Conservation (phyloP, 2,888 invertebrate genomes). For the Hylaea fasciaria region DNA sequence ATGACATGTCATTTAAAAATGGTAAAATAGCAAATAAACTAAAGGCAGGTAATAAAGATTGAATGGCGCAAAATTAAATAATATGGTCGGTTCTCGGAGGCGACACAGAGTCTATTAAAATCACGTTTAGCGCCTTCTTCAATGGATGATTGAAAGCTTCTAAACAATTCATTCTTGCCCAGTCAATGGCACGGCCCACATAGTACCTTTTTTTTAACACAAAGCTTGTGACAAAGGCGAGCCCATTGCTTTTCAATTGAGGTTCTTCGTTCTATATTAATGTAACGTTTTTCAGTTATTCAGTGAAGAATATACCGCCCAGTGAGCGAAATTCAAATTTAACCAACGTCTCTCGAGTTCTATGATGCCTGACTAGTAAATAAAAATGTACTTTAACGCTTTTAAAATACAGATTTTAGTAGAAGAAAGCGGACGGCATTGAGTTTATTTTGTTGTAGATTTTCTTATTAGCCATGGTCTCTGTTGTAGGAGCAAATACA, state of each 20-base stretch:
- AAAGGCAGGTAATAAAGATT: constrained; percentile 63
- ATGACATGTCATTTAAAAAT: constrained; percentile 12
- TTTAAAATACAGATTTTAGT: constrained; percentile 31
- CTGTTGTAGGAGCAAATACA: constrained; percentile 66
- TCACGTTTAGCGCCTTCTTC: constrained; percentile 79
- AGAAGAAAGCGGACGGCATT: constrained; percentile 10
- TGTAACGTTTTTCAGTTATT: constrained; percentile 74
- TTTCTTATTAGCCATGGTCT: constrained; percentile 70
- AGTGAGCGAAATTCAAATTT: constrained; percentile 57
- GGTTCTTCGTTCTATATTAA: constrained; percentile 74
- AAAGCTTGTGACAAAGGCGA: constrained; percentile 70
- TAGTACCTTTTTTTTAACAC: constrained; percentile 77
- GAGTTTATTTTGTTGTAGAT: constrained; percentile 59
- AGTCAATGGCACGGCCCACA: constrained; percentile 79
- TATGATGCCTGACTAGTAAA: constrained; percentile 1
- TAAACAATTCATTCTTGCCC: constrained; percentile 77
- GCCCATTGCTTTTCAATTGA: constrained; percentile 71
- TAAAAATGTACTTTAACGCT: constrained; percentile 33
- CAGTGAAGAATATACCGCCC: constrained; percentile 73
- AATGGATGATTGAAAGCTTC: constrained; percentile 81
- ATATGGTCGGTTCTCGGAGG: constrained; percentile 72
- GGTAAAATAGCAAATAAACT: constrained; percentile 47
- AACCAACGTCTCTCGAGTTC: constrained; percentile 24
- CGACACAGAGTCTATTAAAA: constrained; percentile 83
- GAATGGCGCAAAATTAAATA: constrained; percentile 68